Percentiles rank a stretch among this genome's conserved stretches.
Evolutionary conservation across 2,888 invertebrate genomes (phyloP).

Genomic region (Lottia gigantea): DNA sequence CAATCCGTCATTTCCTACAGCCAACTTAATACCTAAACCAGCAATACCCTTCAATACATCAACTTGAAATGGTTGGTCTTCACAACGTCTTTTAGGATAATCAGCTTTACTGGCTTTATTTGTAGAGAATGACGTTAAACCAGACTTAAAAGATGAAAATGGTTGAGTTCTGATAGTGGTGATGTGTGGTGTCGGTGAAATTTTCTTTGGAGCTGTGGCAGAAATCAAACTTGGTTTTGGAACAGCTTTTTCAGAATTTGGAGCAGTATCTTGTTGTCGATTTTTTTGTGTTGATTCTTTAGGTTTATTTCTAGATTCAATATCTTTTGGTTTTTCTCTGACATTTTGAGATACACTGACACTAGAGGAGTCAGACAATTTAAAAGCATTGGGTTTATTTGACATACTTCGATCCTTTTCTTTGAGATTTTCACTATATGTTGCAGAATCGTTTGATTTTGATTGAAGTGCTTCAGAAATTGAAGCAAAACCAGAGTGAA

Average conservation of each 20-base stretch:
- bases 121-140: conserved; percentile 4
- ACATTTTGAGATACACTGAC: not conserved
- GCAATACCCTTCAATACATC: conserved; percentile 61
- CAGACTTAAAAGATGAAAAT: not conserved
- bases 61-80: conserved; percentile 58
- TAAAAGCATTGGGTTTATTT: not conserved
- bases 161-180: not conserved
- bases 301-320: not conserved
- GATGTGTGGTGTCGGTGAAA: not conserved
- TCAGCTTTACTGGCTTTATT: conserved; percentile 33
- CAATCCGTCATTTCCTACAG: conserved; percentile 46
- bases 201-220: not conserved
- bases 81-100: conserved; percentile 43
- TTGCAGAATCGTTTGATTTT: not conserved
- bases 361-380: not conserved
- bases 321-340: not conserved
- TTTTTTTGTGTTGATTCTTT: not conserved
- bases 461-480: not conserved
- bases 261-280: not conserved
- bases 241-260: not conserved
- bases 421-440: not conserved
- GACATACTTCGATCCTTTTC: too few relatives aligned
- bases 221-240: not conserved
- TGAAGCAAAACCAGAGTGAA: not conserved
- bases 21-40: conserved; percentile 61